phyloP scores from a whole-genome alignment of 2,113 vertebrate species.

The Hyperoodon ampullatus region DNA sequence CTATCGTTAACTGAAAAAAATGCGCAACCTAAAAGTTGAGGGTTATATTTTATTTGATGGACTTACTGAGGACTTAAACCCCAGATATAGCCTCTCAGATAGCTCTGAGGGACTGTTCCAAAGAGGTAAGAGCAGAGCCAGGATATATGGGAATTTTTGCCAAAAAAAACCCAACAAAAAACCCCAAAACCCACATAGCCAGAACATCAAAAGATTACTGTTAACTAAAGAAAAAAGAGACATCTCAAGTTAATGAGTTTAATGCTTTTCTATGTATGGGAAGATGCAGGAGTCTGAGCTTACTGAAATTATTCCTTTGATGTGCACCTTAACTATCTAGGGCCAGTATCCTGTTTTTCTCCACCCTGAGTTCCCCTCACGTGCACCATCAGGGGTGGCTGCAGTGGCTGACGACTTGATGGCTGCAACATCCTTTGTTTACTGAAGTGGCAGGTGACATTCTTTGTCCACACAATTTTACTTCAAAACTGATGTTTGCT shows the following conservation, averaged over 20 bases:
- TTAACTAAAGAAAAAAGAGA: neutral
- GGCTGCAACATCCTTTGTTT: neutral
- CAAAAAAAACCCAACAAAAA: neutral
- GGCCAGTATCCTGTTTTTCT: neutral
- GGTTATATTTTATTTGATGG: neutral
- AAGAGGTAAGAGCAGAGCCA: neutral
- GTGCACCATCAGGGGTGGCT: neutral
- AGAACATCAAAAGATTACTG: neutral
- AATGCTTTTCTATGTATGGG: neutral
- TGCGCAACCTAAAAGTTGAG: neutral
- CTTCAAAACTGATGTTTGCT: neutral
- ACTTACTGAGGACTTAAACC: neutral
- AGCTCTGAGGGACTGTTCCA: neutral
- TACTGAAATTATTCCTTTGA: neutral
- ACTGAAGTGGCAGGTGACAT: neutral
- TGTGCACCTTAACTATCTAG: no score
- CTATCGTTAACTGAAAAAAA: neutral
- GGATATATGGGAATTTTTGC: neutral
- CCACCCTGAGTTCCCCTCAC: neutral
- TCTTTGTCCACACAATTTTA: neutral
- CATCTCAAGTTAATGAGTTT: neutral
- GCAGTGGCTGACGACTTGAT: neutral
- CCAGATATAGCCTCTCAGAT: neutral
- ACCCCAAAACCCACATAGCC: neutral
- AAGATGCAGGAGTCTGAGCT: neutral